Conservation (phyloP, 1,140 invertebrate genomes). For the Laodelphax striatellus region DNA sequence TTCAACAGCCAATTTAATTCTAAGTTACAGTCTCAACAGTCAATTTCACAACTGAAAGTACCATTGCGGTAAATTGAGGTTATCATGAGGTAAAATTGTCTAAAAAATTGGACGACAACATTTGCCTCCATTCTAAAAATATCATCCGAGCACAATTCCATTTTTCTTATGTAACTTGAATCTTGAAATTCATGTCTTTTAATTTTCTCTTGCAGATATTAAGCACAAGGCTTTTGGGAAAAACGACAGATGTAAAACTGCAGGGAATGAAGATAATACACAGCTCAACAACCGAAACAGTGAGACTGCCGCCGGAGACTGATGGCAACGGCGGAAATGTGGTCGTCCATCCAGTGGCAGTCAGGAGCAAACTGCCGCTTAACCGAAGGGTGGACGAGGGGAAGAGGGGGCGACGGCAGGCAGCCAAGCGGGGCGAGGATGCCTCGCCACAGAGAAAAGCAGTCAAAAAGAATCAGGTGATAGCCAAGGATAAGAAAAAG, state of each 20-base stretch:
- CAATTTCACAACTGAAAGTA: too few relatives aligned
- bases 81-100: too few relatives aligned
- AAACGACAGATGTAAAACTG: conserved; percentile 60
- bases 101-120: too few relatives aligned
- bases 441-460: conserved; percentile 8
- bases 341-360: conserved; percentile 55
- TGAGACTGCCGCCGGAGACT: conserved; percentile 59
- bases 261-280: conserved; percentile 76
- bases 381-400: conserved; percentile 57
- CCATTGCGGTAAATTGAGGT: too few relatives aligned
- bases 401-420: conserved; percentile 34
- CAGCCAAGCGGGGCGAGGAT: conserved; percentile 8
- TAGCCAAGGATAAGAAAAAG: conserved; percentile 8
- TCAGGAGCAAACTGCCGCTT: conserved; percentile 58
- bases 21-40: too few relatives aligned
- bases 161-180: too few relatives aligned
- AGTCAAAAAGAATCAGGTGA: conserved; percentile 6
- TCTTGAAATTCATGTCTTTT: neutral
- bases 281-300: conserved; percentile 72
- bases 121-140: neutral
- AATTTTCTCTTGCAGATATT: conserved; percentile 42
- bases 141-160: too few relatives aligned
- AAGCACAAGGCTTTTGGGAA: conserved; percentile 64
- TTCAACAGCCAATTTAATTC: too few relatives aligned
- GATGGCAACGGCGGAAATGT: conserved; percentile 41